Evolutionary conservation across 2,888 invertebrate species (phyloP), one percentile per base, ranked within the genome.

Genomic region (Papilio gigon): DNA sequence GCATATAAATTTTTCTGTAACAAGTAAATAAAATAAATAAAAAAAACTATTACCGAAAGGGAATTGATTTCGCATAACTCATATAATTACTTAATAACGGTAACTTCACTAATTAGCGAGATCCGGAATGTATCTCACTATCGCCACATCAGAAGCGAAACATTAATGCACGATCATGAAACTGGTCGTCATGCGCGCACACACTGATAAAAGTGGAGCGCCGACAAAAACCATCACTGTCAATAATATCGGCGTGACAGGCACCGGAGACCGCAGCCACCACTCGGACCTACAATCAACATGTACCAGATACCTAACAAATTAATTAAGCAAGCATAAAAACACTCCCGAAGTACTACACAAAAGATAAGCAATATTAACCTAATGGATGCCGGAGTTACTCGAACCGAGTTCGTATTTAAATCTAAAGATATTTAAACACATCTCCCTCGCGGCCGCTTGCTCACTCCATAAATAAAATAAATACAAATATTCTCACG

Each of bases 401-500:
- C 83, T 87, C 83, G 77, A 82, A 84, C 83, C 86, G 79, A 88
- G 83, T 83, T 81, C 85, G 84, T 86, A 87, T 90, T 89, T 88
- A 86, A 91, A 90, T 90, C 85, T 86, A 80, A 85, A 90, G 89
- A 89, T 90, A 90, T 90, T 90, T 90, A 86, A 90, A 89, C 87
- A 86, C 87, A 89, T 87, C 89, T 84, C 88, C 88, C 87, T 88
- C 88, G 88, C 86, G 78, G 83, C 80, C 80, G 78, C 84, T 80
- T 80, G 62, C 82, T 83, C 85, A 79, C 79, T 82, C 90, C 90
- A 90, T 91, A 91, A 91, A 92, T 91, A 89, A 91, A 90, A 90
- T 89, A 90, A 91, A 91, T 90, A 91, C 88, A 90, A 90, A 92
- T 92, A 91, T 91, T 91, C 90, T 92, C 91, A 92, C 91, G 91